These are phyloP conservation scores for Maconellicoccus hirsutus DNA, from an alignment of 1,140 invertebrate species.

Conservation along the genomic window DNA sequence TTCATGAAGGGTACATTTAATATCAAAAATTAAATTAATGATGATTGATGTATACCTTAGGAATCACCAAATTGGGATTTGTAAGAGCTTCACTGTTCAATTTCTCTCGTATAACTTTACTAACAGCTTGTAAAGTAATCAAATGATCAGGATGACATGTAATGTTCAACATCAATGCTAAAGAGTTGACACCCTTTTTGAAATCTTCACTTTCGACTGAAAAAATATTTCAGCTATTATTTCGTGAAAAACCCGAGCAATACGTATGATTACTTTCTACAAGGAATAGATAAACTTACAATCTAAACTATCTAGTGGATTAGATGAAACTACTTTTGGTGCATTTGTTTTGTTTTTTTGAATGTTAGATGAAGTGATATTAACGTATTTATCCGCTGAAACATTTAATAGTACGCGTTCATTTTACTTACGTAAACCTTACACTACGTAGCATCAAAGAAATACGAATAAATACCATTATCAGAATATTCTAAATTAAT, in stretches of 20 bases:
- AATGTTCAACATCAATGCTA: conserved; percentile 69
- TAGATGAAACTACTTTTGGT: conserved; percentile 58
- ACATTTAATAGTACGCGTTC: background rate
- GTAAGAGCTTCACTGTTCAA: conserved; percentile 52
- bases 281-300: conserved; percentile 32
- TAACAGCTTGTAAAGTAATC: conserved; percentile 60
- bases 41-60: conserved; percentile 35
- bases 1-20: conserved; percentile 26
- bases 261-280: background rate
- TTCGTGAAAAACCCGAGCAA: background rate
- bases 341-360: conserved; percentile 41
- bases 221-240: background rate
- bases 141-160: conserved; percentile 69
- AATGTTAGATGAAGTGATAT: conserved; percentile 46
- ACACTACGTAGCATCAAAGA: too few relatives aligned
- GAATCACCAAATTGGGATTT: conserved; percentile 44
- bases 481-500: conserved; percentile 71
- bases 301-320: conserved; percentile 71
- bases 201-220: conserved; percentile 73
- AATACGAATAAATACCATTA: conserved; percentile 40
- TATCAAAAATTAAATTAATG: conserved; percentile 25
- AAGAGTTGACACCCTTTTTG: conserved; percentile 57
- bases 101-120: conserved; percentile 51
- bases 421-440: too few relatives aligned
- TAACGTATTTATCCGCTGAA: conserved; percentile 49